Base-by-base conservation (phyloP, 1,140 invertebrate species). In the Euura lappo region DNA sequence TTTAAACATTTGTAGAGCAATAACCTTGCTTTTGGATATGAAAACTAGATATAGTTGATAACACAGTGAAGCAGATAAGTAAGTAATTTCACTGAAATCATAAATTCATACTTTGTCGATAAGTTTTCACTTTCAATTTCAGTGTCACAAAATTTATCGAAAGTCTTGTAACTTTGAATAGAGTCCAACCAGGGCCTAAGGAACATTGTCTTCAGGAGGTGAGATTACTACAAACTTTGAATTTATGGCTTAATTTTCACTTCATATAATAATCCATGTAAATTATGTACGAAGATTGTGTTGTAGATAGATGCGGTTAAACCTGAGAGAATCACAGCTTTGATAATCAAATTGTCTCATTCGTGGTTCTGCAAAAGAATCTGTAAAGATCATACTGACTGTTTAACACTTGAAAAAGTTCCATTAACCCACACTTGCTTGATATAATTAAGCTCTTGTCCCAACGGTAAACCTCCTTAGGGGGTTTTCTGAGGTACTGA, bases 181-280 rank as follows among this genome's bases (percentile, higher is more conserved):
- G 51, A 60, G 8, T 60, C 51, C 8, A 60, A 60, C 51, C 13
- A 11, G 51, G 28, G 1, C 28, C 28, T 28, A 28, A 28, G 10
- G 51, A 60, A 60, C 51, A 11, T 60, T 0, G 51, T 28, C 51
- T 60, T 60, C 51, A 28, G 10, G 0, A 60, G 28, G 28, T 28
- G 28, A 28, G 13, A 60, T 60, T 60, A 46, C 43, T 80, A 77
- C 82, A 81, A 82, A 81, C 82, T 81, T 82, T 6, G 77, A 79
- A 83, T 83, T 83, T 82, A 83, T 83, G 68, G 81, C 77, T 78
- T 45, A 81, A 83, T 82, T 75, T 78, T 71, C 79, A 79, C 79
- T 80, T 79, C 71, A 80, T 80, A 82, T 74, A 60, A 6, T 2
- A 60, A 60, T 60, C 13, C 13, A 1, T n/a, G 5, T 60, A 60